Conservation (phyloP, 2,113 vertebrate species). For the Rhegmatorhina hoffmannsi region DNA sequence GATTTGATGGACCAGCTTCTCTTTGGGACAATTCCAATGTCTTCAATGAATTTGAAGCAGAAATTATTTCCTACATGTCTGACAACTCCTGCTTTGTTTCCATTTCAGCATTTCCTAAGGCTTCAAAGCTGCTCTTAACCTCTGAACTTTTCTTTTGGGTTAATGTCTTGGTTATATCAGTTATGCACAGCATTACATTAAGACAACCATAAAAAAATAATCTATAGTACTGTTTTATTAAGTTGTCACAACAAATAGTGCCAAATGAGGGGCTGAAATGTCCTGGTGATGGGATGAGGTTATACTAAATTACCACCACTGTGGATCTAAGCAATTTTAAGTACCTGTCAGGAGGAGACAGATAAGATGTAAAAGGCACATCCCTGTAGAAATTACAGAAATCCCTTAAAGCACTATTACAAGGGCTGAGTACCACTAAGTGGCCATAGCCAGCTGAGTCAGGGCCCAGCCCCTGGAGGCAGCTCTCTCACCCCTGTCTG, state of each 20-base stretch:
- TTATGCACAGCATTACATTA: background rate
- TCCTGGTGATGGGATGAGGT: background rate
- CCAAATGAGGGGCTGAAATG: background rate
- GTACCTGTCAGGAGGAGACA: background rate
- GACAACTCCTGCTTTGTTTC: slow-evolving; percentile 37
- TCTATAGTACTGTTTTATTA: background rate
- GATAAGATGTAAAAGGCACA: background rate
- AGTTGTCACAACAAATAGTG: background rate
- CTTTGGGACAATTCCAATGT: slow-evolving; percentile 3
- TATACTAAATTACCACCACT: background rate
- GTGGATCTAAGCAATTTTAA: background rate
- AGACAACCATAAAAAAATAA: background rate
- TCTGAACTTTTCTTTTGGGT: slow-evolving; percentile 12
- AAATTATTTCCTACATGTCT: background rate
- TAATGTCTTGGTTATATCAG: background rate
- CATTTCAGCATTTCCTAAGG: slow-evolving; percentile 10
- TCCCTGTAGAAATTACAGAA: background rate
- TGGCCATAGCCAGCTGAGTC: background rate
- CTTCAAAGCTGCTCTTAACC: slow-evolving; percentile 12
- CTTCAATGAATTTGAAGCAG: slow-evolving; percentile 11
- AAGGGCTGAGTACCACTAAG: background rate
- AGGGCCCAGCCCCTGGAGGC: background rate
- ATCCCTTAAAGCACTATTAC: background rate
- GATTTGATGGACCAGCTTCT: background rate
- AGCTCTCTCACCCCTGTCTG: background rate